These are phyloP conservation scores for Tragelaphus buxtoni DNA, from an alignment of 2,113 vertebrate species.

Conservation along the genomic window DNA sequence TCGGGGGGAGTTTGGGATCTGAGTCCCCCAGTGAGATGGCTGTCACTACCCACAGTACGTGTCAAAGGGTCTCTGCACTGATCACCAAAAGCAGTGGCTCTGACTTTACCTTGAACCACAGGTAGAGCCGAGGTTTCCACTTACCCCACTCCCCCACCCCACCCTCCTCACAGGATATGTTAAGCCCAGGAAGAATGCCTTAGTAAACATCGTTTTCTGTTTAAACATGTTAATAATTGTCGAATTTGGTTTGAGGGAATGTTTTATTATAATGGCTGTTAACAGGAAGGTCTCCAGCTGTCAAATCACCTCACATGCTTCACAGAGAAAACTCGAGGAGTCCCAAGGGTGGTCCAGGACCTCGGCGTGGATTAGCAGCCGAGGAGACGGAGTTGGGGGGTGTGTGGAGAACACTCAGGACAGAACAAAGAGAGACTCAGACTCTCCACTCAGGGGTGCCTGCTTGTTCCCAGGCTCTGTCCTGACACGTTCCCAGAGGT, in stretches of 20 bases:
- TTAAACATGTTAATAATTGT: constrained; percentile 74
- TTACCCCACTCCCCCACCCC: neutral
- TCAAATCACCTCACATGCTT: constrained; percentile 36
- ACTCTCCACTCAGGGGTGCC: neutral
- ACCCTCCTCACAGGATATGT: constrained; percentile 53
- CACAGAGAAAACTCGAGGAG: constrained; percentile 33
- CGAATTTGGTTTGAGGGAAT: constrained; percentile 65
- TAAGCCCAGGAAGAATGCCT: constrained; percentile 69
- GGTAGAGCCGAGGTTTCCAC: constrained; percentile 48
- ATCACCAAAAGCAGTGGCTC: constrained; percentile 16
- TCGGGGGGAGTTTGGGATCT: neutral
- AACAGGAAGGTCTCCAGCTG: constrained; percentile 64
- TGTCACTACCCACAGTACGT: neutral
- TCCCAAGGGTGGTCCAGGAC: neutral
- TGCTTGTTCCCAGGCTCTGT: neutral
- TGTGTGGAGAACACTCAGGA: neutral
- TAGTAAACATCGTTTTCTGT: constrained; percentile 69
- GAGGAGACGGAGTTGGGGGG: neutral
- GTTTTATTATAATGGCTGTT: constrained; percentile 62
- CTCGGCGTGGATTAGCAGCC: neutral
- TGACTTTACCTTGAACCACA: constrained; percentile 63
- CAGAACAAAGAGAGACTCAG: neutral
- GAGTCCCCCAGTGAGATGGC: neutral
- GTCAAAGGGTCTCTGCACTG: neutral
- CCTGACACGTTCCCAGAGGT: neutral